Evolutionary conservation across 2,797 vertebrate species (phyloP).

Genomic region (Schizopygopsis pylzovi): DNA sequence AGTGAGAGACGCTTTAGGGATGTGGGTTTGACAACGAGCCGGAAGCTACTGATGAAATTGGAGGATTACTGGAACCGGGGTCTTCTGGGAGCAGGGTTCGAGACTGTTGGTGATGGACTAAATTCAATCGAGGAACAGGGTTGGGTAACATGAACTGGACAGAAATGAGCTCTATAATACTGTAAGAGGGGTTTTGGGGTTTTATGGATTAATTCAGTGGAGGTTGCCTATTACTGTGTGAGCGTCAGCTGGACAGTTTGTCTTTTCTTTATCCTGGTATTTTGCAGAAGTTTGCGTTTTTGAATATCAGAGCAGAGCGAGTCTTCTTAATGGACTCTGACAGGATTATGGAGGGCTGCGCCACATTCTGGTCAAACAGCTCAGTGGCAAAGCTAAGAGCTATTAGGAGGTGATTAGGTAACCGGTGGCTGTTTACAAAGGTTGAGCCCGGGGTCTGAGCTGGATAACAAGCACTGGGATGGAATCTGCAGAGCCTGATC

Average conservation of each 20-base stretch:
- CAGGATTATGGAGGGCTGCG: conserved; percentile 48
- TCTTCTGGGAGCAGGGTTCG: conserved; percentile 46
- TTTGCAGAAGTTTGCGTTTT: conserved; percentile 51
- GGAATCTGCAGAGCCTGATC: conserved; percentile 58
- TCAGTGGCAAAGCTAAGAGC: conserved; percentile 58
- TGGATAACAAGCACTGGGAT: conserved; percentile 53
- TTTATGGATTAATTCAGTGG: conserved; percentile 47
- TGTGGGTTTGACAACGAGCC: conserved; percentile 50
- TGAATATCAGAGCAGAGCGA: conserved; percentile 35
- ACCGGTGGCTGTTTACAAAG: conserved; percentile 61
- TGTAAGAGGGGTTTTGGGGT: conserved; percentile 44
- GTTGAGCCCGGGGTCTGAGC: conserved; percentile 48
- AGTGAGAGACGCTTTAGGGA: conserved; percentile 32
- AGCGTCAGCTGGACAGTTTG: conserved; percentile 35
- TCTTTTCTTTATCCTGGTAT: conserved; percentile 34
- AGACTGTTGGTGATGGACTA: conserved; percentile 50
- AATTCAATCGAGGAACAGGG: conserved; percentile 49
- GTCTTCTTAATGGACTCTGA: conserved; percentile 48
- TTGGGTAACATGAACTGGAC: conserved; percentile 50
- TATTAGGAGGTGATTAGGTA: conserved; percentile 64
- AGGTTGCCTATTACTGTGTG: conserved; percentile 15
- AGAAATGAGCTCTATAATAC: conserved; percentile 46
- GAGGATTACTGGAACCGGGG: conserved; percentile 49
- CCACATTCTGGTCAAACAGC: conserved; percentile 52
- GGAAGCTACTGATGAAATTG: conserved; percentile 50